A percentile compares a stretch with the other conserved stretches of the same genome.
These are phyloP conservation scores for Salvelinus fontinalis DNA, from an alignment of 2,113 vertebrate genomes.

Conservation along the genomic window DNA sequence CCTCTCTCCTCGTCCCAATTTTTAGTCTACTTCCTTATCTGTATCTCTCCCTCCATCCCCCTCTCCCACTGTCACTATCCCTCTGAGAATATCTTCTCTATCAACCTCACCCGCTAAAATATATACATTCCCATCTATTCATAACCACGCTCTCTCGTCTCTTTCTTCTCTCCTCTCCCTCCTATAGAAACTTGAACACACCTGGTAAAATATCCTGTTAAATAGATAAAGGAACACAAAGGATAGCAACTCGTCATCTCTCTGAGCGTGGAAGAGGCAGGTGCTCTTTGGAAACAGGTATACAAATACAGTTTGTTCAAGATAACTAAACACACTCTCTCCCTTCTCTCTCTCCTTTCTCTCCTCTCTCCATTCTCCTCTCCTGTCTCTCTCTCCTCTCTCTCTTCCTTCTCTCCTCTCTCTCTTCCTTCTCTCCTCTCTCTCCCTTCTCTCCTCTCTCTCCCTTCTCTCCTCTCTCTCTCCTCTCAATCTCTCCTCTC, in stretches of 20 bases:
- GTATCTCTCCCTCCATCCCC: background rate
- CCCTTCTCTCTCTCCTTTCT: too few species aligned
- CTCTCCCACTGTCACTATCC: background rate
- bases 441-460: too few species aligned
- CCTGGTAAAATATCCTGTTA: background rate
- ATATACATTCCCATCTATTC: background rate
- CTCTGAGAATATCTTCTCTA: background rate
- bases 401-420: background rate
- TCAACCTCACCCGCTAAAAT: background rate
- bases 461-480: too few species aligned
- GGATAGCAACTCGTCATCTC: background rate
- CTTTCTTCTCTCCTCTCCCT: too few species aligned
- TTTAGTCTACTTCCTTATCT: background rate
- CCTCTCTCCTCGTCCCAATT: background rate
- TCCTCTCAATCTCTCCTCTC: too few species aligned
- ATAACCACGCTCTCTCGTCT: too few species aligned
- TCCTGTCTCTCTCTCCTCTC: too few species aligned
- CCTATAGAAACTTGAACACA: too few species aligned
- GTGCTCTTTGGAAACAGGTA: background rate
- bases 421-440: too few species aligned
- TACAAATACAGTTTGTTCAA: too few species aligned
- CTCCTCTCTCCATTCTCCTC: background rate
- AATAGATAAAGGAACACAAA: background rate
- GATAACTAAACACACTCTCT: too few species aligned
- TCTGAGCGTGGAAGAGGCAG: too few species aligned